Evolutionary conservation across 2,797 vertebrate genomes (phyloP).

Genomic region (Tarsius wallacei): DNA sequence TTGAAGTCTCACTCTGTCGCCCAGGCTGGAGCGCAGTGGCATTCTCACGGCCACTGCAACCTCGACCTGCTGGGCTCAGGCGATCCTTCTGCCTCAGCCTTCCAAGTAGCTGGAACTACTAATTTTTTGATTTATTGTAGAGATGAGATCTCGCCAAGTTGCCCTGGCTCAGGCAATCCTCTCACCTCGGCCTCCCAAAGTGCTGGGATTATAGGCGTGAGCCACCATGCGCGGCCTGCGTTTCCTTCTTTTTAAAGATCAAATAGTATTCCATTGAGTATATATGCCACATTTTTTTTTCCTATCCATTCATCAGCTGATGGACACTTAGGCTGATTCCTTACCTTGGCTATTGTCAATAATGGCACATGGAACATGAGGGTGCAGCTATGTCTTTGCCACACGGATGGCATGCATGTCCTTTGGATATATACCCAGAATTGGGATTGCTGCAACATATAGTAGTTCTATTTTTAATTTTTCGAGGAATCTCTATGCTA

Average conservation of each 20-base stretch:
- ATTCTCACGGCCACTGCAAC: too few relatives aligned
- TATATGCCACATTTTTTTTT: neutral
- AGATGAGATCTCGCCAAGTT: neutral
- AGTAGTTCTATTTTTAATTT: neutral
- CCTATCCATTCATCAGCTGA: neutral
- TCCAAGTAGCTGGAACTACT: too few relatives aligned
- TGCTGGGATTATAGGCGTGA: neutral
- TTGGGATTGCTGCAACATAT: neutral
- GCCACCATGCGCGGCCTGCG: neutral
- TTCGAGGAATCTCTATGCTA: neutral
- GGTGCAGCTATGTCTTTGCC: neutral
- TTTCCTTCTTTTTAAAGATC: neutral
- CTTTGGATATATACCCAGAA: neutral
- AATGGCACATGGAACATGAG: neutral
- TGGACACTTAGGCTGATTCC: neutral
- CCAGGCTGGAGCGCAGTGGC: too few relatives aligned
- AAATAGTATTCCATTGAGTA: neutral
- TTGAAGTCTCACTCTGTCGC: too few relatives aligned
- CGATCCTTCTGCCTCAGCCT: too few relatives aligned
- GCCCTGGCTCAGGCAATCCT: neutral
- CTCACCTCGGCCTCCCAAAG: neutral
- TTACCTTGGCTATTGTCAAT: neutral
- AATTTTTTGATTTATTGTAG: neutral
- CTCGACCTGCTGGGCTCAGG: too few relatives aligned
- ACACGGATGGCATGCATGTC: neutral